These are phyloP conservation scores for Tinea semifulvella DNA, from an alignment of 2,888 invertebrate genomes.

Conservation along the genomic window DNA sequence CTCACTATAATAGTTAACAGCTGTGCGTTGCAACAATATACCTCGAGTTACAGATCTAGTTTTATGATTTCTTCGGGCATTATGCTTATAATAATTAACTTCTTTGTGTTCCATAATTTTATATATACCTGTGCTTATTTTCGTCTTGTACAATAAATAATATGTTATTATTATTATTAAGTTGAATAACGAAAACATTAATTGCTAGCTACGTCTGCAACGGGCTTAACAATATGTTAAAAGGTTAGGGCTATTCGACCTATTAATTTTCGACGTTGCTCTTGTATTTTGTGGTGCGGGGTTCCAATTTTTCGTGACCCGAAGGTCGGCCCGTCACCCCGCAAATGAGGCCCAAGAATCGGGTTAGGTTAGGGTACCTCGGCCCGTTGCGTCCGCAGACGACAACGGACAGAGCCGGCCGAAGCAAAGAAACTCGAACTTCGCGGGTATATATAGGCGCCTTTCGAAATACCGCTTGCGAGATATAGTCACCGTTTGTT, in stretches of 20 bases:
- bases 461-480: not conserved
- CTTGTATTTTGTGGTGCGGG: conserved; percentile 17
- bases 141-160: no score
- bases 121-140: no score
- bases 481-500: not conserved
- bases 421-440: not conserved
- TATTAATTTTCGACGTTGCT: conserved; percentile 8
- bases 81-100: no score
- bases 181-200: no score
- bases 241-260: conserved; percentile 6
- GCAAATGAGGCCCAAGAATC: conserved; percentile 1
- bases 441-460: not conserved
- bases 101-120: no score
- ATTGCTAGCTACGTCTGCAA: no score
- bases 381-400: conserved; percentile 3
- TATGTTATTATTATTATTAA: no score
- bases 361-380: conserved; percentile 5
- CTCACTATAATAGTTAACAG: no score
- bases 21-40: no score
- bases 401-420: not conserved
- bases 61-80: no score
- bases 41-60: no score
- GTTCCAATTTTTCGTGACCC: conserved; percentile 22
- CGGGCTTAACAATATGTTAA: conserved; percentile 6
- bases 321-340: conserved; percentile 10